A percentile compares a stretch with the other conserved stretches of the same genome.
These are phyloP conservation scores for Chloebia gouldiae DNA, from an alignment of 2,113 vertebrate species.

Conservation along the genomic window DNA sequence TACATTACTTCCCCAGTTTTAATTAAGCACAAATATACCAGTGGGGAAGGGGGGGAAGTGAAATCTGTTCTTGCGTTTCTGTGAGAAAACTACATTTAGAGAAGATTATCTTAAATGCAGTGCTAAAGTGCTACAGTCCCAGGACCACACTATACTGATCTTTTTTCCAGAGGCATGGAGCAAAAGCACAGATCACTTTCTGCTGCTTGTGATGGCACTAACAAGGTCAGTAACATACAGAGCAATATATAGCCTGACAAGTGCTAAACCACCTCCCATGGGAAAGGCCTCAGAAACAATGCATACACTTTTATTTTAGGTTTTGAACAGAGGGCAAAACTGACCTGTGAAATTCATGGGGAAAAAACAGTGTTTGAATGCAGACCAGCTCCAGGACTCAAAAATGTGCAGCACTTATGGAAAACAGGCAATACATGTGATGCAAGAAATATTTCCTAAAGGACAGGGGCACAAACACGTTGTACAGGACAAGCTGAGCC, in stretches of 20 bases:
- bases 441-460: background rate
- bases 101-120: background rate
- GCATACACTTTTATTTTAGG: background rate
- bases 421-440: background rate
- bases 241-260: background rate
- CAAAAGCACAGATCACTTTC: background rate
- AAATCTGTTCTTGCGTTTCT: background rate
- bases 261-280: background rate
- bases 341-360: background rate
- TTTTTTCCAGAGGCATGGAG: background rate
- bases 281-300: background rate
- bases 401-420: background rate
- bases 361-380: background rate
- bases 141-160: background rate
- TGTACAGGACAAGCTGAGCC: background rate
- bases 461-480: background rate
- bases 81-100: background rate
- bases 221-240: background rate
- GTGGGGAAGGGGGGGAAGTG: background rate
- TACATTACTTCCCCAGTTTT: constrained; percentile 30
- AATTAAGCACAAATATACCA: constrained; percentile 19
- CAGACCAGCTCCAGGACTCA: background rate
- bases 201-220: background rate
- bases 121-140: background rate
- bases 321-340: background rate